Conservation (phyloP, 2,888 invertebrate genomes). For the Lutraria lutraria region DNA sequence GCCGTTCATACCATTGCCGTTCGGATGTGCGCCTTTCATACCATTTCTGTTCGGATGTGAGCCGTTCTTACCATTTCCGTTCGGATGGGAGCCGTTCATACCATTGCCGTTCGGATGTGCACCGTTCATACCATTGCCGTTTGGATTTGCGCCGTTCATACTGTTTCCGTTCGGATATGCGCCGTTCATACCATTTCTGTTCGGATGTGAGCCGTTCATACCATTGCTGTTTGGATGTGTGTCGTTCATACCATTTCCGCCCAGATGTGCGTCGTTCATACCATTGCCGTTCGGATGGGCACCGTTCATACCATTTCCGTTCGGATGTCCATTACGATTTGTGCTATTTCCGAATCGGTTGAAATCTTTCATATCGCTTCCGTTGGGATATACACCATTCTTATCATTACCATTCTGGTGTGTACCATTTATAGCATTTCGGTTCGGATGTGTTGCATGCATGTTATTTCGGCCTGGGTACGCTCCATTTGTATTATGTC, state of each 20-base stretch:
- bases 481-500: not conserved
- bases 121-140: no score
- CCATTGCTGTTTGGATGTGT: not conserved
- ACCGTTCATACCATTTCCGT: not conserved
- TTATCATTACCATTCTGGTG: no score
- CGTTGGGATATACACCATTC: no score
- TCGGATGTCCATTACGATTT: not conserved
- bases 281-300: not conserved
- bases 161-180: not conserved
- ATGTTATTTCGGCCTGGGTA: not conserved
- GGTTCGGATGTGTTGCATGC: no score
- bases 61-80: slow-evolving; percentile 3
- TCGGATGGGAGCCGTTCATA: not conserved
- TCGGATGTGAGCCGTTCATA: not conserved
- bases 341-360: not conserved
- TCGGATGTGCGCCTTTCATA: not conserved
- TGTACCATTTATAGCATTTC: not conserved
- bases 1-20: not conserved
- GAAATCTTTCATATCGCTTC: not conserved
- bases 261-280: not conserved
- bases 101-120: not conserved
- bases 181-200: not conserved
- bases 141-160: no score
- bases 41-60: not conserved
- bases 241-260: not conserved